phyloP scores from a whole-genome alignment of 2,113 vertebrate species.

The Prunella fulvescens region DNA sequence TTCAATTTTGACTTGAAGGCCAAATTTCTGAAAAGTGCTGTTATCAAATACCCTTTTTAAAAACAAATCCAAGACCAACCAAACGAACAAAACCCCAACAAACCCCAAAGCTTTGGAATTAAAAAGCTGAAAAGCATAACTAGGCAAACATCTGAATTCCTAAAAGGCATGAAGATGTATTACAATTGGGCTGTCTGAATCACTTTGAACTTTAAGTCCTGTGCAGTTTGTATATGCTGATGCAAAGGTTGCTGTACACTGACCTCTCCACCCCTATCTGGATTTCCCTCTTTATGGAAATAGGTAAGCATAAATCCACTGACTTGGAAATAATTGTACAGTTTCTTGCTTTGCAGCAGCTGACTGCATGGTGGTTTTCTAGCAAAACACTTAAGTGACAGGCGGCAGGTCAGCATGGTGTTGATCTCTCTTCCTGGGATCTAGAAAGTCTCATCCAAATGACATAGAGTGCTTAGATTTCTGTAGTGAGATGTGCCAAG shows the following conservation, averaged over 20 bases:
- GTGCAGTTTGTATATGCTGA: neutral
- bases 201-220: neutral
- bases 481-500: neutral
- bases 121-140: neutral
- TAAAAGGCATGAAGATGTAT: neutral
- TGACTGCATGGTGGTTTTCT: neutral
- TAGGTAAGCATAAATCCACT: neutral
- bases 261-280: neutral
- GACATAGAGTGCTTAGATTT: neutral
- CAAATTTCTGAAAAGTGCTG: neutral
- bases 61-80: neutral
- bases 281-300: neutral
- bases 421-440: conserved; percentile 22
- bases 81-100: neutral
- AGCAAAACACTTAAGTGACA: conserved; percentile 29
- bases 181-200: neutral
- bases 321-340: neutral
- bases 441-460: neutral
- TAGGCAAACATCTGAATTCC: neutral
- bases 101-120: neutral
- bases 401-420: conserved; percentile 31
- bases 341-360: neutral
- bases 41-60: neutral
- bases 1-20: neutral
- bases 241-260: neutral